phyloP scores from a whole-genome alignment of 2,113 vertebrate genomes.

The Pollimyrus isidori region DNA sequence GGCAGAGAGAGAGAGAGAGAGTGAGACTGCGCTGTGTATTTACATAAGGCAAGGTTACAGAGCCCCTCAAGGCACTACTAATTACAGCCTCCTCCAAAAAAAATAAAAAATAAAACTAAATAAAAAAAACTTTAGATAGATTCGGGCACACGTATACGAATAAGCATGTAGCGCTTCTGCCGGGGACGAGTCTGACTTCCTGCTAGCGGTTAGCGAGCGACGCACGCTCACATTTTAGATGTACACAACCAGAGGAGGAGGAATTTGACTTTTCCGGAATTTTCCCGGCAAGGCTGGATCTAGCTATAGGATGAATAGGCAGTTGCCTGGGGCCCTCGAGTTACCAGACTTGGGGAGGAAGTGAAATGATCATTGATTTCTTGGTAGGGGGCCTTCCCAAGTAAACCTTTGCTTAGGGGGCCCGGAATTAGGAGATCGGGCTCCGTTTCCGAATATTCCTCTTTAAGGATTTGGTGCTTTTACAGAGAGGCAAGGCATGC shows the following conservation, averaged over 20 bases:
- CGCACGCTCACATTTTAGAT: not conserved
- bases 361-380: not conserved
- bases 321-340: not conserved
- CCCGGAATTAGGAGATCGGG: not conserved
- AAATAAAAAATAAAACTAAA: slow-evolving; percentile 28
- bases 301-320: not conserved
- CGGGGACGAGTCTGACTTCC: not conserved
- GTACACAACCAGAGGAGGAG: not conserved
- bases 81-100: slow-evolving; percentile 54
- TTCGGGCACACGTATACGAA: not conserved
- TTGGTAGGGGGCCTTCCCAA: not conserved
- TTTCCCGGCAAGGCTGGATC: not conserved
- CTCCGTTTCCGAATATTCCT: not conserved
- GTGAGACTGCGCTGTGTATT: slow-evolving; percentile 44
- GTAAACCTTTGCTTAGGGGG: not conserved
- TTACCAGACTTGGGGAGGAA: not conserved
- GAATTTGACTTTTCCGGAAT: not conserved
- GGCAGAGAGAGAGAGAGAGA: not conserved
- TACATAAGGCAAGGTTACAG: slow-evolving; percentile 72
- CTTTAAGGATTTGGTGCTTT: not conserved
- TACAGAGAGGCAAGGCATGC: not conserved
- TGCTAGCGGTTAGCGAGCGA: not conserved
- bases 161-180: not conserved
- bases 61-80: slow-evolving; percentile 69
- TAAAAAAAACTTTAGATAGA: not conserved